Conservation (phyloP, 2,113 vertebrate genomes). For the Dicentrarchus labrax region DNA sequence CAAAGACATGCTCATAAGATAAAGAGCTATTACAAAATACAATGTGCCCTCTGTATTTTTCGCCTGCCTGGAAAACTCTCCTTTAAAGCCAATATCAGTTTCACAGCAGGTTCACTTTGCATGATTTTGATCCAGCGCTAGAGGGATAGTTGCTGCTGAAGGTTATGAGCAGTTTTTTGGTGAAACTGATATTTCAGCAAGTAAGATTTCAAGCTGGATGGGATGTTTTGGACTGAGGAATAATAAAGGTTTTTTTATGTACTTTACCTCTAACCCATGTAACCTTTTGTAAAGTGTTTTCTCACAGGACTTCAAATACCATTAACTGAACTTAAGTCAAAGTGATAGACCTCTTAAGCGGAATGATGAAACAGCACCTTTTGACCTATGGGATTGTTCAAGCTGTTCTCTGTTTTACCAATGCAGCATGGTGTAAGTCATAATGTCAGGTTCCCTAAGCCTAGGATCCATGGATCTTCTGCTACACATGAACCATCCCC, state of each 20-base stretch:
- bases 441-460: slow-evolving; percentile 59
- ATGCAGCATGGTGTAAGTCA: slow-evolving; percentile 58
- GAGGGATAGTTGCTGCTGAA: slow-evolving; percentile 35
- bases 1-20: slow-evolving; percentile 64
- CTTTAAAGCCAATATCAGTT: slow-evolving; percentile 59
- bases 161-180: slow-evolving; percentile 22
- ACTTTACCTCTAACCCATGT: slow-evolving; percentile 38
- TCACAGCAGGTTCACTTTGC: slow-evolving; percentile 50
- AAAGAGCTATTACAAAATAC: slow-evolving; percentile 53
- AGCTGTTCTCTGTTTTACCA: slow-evolving; percentile 46
- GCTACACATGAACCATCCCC: slow-evolving; percentile 27
- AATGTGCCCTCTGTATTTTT: slow-evolving; percentile 59
- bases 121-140: slow-evolving; percentile 35
- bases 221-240: slow-evolving; percentile 29
- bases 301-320: slow-evolving; percentile 39
- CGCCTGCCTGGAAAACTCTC: slow-evolving; percentile 10
- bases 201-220: slow-evolving; percentile 16
- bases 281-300: slow-evolving; percentile 57
- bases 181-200: slow-evolving; percentile 36
- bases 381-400: slow-evolving; percentile 69
- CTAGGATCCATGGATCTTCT: slow-evolving; percentile 40
- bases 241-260: slow-evolving; percentile 23
- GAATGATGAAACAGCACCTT: slow-evolving; percentile 68
- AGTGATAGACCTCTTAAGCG: slow-evolving; percentile 57
- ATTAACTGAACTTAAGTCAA: slow-evolving; percentile 63